Evolutionary conservation across 2,797 vertebrate species (phyloP).

Genomic region (Sebastiscus albofasciatus): DNA sequence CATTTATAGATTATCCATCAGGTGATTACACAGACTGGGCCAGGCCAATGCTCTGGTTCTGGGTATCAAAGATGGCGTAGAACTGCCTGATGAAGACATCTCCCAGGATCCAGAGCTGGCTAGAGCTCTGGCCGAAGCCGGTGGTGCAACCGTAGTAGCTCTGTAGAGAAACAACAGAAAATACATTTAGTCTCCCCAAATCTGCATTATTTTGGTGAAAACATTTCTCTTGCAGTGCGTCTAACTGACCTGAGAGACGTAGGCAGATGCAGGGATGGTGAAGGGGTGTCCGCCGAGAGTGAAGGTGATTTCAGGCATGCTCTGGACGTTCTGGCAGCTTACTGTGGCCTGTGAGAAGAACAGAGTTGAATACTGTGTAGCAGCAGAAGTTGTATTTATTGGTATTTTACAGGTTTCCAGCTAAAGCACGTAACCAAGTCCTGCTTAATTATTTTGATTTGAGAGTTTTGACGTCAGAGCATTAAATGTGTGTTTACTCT

Average conservation of each 20-base stretch:
- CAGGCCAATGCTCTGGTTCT: slow-evolving; percentile 43
- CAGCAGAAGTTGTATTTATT: slow-evolving; percentile 47
- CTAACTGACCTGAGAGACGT: slow-evolving; percentile 61
- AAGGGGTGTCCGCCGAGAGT: slow-evolving; percentile 64
- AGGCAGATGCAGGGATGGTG: slow-evolving; percentile 64
- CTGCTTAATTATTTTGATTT: slow-evolving; percentile 52
- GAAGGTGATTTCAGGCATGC: slow-evolving; percentile 72
- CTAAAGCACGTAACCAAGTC: slow-evolving; percentile 25
- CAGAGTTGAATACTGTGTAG: neutral
- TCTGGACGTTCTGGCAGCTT: slow-evolving; percentile 65
- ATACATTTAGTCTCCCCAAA: neutral
- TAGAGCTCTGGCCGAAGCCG: slow-evolving; percentile 60
- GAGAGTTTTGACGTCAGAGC: slow-evolving; percentile 55
- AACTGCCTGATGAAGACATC: slow-evolving; percentile 80
- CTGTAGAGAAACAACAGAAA: slow-evolving; percentile 42
- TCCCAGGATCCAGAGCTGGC: slow-evolving; percentile 75
- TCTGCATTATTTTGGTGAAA: neutral
- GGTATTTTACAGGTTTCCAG: slow-evolving; percentile 47
- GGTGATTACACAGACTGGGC: slow-evolving; percentile 53
- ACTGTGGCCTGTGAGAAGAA: slow-evolving; percentile 54
- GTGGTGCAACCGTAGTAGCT: slow-evolving; percentile 36
- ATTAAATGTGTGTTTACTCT: slow-evolving; percentile 51
- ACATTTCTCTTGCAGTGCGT: neutral
- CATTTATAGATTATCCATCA: neutral
- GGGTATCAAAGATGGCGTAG: slow-evolving; percentile 64